Conservation (phyloP, 2,888 invertebrate genomes). For the Troides oblongomaculatus region DNA sequence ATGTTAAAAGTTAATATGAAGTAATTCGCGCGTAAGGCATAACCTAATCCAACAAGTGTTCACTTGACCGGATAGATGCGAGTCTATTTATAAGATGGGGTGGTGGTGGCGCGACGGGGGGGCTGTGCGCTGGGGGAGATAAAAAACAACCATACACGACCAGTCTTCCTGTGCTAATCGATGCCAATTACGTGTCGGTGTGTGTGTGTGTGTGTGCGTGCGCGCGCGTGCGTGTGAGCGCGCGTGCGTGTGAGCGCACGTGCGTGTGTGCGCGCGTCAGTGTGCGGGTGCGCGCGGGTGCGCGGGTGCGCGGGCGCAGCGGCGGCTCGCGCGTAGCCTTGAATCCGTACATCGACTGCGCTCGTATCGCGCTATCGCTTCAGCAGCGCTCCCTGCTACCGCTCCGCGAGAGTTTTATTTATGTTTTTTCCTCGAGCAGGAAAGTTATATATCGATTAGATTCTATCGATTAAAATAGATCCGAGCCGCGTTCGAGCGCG, state of each 20-base stretch:
- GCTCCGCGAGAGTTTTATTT: conserved; percentile 17
- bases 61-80: conserved; percentile 43
- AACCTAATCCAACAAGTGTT: conserved; percentile 45
- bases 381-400: conserved; percentile 47
- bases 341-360: conserved; percentile 76
- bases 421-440: conserved; percentile 10
- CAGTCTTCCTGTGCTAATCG: conserved; percentile 77
- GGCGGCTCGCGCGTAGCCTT: conserved; percentile 50
- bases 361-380: conserved; percentile 51
- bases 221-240: conserved; percentile 32
- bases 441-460: background rate
- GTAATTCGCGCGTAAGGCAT: conserved; percentile 35
- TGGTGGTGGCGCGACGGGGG: too few species aligned
- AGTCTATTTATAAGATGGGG: conserved; percentile 39
- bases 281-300: conserved; percentile 40
- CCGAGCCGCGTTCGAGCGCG: too few species aligned
- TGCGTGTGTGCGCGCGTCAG: conserved; percentile 16
- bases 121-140: background rate
- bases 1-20: conserved; percentile 2
- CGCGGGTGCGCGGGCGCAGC: conserved; percentile 33
- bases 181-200: conserved; percentile 61
- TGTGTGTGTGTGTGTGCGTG: conserved; percentile 37
- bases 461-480: too few species aligned
- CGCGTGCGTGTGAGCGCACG: background rate
- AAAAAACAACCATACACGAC: conserved; percentile 51